phyloP scores from a whole-genome alignment of 1,140 invertebrate species.

The Rhagoletis zephyria region DNA sequence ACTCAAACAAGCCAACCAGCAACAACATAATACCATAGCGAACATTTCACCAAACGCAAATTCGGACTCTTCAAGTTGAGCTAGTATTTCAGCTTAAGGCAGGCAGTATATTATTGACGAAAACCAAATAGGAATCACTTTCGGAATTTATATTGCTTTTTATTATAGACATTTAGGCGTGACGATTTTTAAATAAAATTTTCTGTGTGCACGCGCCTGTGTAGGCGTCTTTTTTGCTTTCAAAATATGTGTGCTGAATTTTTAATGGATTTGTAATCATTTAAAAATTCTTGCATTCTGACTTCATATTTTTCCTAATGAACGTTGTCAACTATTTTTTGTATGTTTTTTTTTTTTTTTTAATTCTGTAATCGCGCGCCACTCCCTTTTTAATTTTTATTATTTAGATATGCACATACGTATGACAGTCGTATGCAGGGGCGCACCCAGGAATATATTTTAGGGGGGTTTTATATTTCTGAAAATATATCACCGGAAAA shows the following conservation, averaged over 20 bases:
- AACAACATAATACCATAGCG: not conserved
- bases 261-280: slow-evolving; percentile 38
- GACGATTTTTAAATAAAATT: not conserved
- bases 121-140: slow-evolving; percentile 7
- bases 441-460: no score
- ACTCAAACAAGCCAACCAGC: slow-evolving; percentile 4
- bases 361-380: not conserved
- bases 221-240: not conserved
- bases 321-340: not conserved
- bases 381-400: not conserved
- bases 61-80: not conserved
- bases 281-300: slow-evolving; percentile 8
- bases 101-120: not conserved
- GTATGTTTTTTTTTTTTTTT: not conserved
- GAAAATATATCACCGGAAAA: no score
- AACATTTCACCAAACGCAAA: not conserved
- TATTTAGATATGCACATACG: no score
- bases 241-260: slow-evolving; percentile 17
- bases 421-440: no score
- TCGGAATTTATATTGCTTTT: slow-evolving; percentile 39
- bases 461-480: no score
- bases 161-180: slow-evolving; percentile 24
- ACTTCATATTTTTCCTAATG: not conserved
- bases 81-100: not conserved
- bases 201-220: not conserved